Base-by-base conservation (phyloP, 2,113 vertebrate species). In the Ciconia boyciana region DNA sequence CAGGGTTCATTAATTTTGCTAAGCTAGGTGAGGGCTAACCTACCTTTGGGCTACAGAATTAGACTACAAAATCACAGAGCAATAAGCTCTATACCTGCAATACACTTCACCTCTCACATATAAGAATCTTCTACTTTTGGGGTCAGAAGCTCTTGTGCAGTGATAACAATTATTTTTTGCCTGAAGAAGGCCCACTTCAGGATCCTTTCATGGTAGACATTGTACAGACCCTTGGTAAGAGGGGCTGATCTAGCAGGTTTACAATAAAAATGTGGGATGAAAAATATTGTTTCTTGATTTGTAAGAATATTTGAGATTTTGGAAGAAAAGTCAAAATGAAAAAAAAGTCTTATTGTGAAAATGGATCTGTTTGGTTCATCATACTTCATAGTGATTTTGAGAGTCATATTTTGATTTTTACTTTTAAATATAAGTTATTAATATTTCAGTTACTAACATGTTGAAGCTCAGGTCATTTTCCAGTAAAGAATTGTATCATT, bases 1-100 rank as follows among this genome's bases (percentile, higher is more conserved):
- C 60, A 72, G 39, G 64, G 46, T 58, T 89, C 76, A 89, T 68
- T 85, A 79, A 83, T 92, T 94, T 87, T 96, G 46, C 83, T 83
- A 90, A 93, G 79, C 44, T 85, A 71, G 65, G 79, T 85, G 44
- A 82, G 22, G n/a, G 43, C 51, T 79, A 83, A 64, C n/a, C 3
- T 85, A 66, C 34, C 48, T 95, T 77, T 89, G 62, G 25, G 72
- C 83, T 78, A 54, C 51, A 81, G 80, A 89, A 94, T 83, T 74
- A 77, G 54, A 52, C 41, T 83, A 18, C 25, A 90, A 87, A 87
- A 80, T 65, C 75, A 85, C 34, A 85, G 66, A 83, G 10, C 32
- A 64, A 51, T 74, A 39, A 74, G 11, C 18, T 48, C 22, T 34
- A 15, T 44, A 68, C 17, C 15, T 93, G 72, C 12, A 61, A 89